Base-by-base conservation (phyloP, 1,140 invertebrate species). In the Drosophila lini region DNA sequence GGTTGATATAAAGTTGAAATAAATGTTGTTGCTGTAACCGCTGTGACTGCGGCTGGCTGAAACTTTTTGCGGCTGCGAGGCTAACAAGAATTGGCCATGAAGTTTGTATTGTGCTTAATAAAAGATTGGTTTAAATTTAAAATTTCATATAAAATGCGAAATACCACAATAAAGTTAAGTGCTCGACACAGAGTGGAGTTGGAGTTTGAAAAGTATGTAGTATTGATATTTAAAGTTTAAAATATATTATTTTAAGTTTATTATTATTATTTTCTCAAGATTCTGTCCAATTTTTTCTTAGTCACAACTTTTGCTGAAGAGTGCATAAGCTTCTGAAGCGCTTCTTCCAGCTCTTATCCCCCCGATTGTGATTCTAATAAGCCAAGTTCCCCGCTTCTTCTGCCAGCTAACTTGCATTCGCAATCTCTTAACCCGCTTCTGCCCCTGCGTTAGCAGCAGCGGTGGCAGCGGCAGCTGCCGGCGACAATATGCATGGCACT, bases 401-500 rank as follows among this genome's bases (percentile, higher is more conserved):
- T 36, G 52, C 31, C 50, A 41, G 44, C 69, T 32, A 71, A 48
- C 52, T 58, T 71, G 68, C 68, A 71, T 40, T 58, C 28, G 31
- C 65, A 58, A 50, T 50, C 65, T 59, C 63, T 47, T 71, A 59
- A 32, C 64, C 65, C 42, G 38, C 41, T 57, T 56, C 38, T 48
- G 25, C 34, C 47, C 50, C 61, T 19, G 5, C 34, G 53, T 41
- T 19, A 11, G n/a, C 15, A 31, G 47, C 15, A 31, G 47, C 47
- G 31, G 9, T 31, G 25, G 25, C 48, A 50, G 48, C 28, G 44
- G 28, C 81, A 81, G 67, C 78, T 85, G 82, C 55, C 47, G 71
- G 83, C 75, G 62, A 82, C 82, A 81, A 88, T 85, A 79, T 85
- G 82, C 71, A 76, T 80, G 83, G 68, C 84, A 89, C 84, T 88